Base-by-base conservation (phyloP, 2,888 invertebrate genomes). In the Drosophila mettleri region DNA sequence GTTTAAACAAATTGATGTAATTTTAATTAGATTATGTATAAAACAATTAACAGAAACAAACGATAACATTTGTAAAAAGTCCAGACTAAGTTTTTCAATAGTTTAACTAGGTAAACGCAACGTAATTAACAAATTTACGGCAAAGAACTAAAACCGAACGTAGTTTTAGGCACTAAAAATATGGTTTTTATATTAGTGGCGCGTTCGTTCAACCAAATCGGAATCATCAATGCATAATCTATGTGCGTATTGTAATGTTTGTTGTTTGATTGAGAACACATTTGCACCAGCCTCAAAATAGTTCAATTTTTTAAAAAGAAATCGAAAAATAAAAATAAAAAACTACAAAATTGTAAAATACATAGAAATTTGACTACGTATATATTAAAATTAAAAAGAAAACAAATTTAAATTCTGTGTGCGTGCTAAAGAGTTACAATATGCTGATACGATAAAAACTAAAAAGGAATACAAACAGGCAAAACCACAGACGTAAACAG, bases 51-150 rank as follows among this genome's bases (percentile, higher is more conserved):
- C 60, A 59, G 43, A 60, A 45, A 65, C 57, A 58, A 57, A 59
- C 39, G 65, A 52, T 52, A 66, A 57, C 66, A 72, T 39, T 10
- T 82, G 81, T 86, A 83, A 58, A 85, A 86, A 83, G 71, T 75
- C 41, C 49, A 60, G 68, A 58, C 36, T 82, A 77, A 76, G 68
- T 71, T 82, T 80, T 80, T 78, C 69, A 63, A 65, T 72, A 85
- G 64, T 79, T 75, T 75, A 78, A 73, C 58, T 82, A 83, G 80
- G 68, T 80, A 79, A 82, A 82, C 61, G 62, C 76, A 76, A 63
- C 68, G 72, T 86, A 86, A 81, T 83, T 77, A 83, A 83, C 78
- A 62, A 83, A 85, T 85, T 70, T 68, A 64, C 71, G 52, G 48
- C 60, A 76, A 43, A 65, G 58, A 70, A 78, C 52, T 66, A 67